A percentile compares a stretch with the other conserved stretches of the same genome.
Evolutionary conservation across 2,888 invertebrate genomes (phyloP).

Genomic region (Halocaridina rubra): DNA sequence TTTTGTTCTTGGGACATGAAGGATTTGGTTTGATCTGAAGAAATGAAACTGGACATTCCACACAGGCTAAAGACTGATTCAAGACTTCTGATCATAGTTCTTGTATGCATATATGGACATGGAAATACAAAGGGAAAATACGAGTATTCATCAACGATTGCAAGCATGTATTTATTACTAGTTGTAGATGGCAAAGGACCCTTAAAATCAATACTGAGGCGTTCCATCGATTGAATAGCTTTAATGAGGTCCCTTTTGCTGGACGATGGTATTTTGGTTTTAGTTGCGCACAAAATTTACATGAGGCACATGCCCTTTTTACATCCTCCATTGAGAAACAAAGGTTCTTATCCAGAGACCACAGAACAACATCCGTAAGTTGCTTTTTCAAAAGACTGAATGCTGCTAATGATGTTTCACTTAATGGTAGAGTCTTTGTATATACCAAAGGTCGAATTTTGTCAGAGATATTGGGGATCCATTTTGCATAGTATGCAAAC

Average conservation of each 20-base stretch:
- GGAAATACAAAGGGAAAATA: constrained; percentile 42
- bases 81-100: constrained; percentile 51
- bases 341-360: neutral
- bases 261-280: constrained; percentile 18
- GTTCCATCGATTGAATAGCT: constrained; percentile 61
- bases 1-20: neutral
- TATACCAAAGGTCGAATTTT: neutral
- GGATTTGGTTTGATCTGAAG: neutral
- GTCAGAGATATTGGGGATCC: too few species aligned
- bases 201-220: constrained; percentile 63
- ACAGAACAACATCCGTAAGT: neutral
- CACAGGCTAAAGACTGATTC: neutral
- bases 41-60: neutral
- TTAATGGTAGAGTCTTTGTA: neutral
- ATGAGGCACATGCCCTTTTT: neutral
- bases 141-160: neutral
- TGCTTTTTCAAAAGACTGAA: neutral
- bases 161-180: constrained; percentile 32
- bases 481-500: too few species aligned
- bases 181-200: constrained; percentile 59
- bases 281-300: constrained; percentile 25
- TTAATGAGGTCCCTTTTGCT: constrained; percentile 45
- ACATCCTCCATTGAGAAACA: constrained; percentile 32
- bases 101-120: constrained; percentile 55
- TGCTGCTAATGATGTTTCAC: neutral